Evolutionary conservation across 2,797 vertebrate species (phyloP), one percentile per base, ranked within the genome.

Genomic region (Oryzias dopingdopingensis): DNA sequence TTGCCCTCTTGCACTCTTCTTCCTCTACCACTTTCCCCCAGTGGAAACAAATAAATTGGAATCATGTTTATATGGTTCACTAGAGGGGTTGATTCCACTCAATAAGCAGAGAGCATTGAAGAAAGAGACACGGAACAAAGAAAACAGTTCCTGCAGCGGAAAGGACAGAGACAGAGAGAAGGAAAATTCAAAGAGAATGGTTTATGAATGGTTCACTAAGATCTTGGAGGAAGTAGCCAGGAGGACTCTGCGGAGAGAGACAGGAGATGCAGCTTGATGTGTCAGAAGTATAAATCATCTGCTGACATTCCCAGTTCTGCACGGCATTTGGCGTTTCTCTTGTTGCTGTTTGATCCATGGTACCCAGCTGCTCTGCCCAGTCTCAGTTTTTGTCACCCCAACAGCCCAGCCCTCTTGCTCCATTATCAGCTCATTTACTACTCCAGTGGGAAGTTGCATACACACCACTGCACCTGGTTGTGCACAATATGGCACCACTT

Each of bases 401-500:
- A 70, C 75, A 80, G 80, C 55, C 75, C 53, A 66, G 74, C 67
- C 80, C 84, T 87, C 86, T 82, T 77, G 81, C 84, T 77, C 84
- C 79, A 89, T 90, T 89, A 89, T 83, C 71, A 83, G 82, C 84
- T 87, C 88, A 85, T 89, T 88, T 86, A 82, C 80, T 76, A 79
- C 81, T 83, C 85, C 85, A 83, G 79, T 81, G 77, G 86, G 82
- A 82, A 86, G 81, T 82, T 65, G 59, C 65, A 62, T 72, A 84
- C 82, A 81, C 74, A 53, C 79, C 79, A 84, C 72, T 78, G 81
- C 78, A 80, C 90, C 84, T 89, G 81, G 80, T 87, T 89, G 86
- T 80, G 72, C 86, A 87, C 90, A 91, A 90, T 90, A 91, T 91
- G 90, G 83, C 84, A 83, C 86, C 89, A 89, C 87, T 91, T 88